phyloP scores from a whole-genome alignment of 2,113 vertebrate genomes.

The Pseudorectes ferrugineus region DNA sequence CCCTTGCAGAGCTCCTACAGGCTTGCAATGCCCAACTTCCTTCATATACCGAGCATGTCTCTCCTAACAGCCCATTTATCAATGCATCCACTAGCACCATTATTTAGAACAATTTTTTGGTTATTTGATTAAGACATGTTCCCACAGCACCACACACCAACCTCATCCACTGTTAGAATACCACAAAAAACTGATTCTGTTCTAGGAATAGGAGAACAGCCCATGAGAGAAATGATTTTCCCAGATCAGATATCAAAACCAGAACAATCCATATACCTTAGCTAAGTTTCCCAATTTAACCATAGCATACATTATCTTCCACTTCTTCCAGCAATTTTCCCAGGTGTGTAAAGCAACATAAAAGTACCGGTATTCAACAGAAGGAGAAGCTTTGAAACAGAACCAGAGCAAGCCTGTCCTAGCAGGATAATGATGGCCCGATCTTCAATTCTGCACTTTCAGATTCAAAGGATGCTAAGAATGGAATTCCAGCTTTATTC shows the following conservation, averaged over 20 bases:
- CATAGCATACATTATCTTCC: not conserved
- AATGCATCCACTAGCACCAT: not conserved
- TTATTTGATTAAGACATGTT: not conserved
- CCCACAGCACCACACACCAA: not conserved
- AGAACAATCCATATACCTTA: not conserved
- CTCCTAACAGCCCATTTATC: not conserved
- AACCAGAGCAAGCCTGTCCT: not conserved
- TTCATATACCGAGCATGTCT: not conserved
- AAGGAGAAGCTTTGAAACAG: not conserved
- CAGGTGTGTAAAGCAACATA: not conserved
- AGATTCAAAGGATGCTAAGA: not conserved
- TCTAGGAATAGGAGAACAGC: not conserved
- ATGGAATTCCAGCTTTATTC: not conserved
- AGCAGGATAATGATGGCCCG: not conserved
- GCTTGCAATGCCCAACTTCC: not conserved
- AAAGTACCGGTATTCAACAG: not conserved
- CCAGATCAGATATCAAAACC: not conserved
- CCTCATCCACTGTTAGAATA: not conserved
- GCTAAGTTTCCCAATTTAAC: not conserved
- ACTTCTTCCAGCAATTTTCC: not conserved
- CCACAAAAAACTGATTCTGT: not conserved
- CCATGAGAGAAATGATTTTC: not conserved
- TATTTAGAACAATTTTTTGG: not conserved
- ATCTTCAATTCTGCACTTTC: not conserved
- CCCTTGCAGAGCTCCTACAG: not conserved